Percentiles rank a stretch among this genome's conserved stretches.
Evolutionary conservation across 2,888 invertebrate species (phyloP).

Genomic region (Macrosiphum euphorbiae): DNA sequence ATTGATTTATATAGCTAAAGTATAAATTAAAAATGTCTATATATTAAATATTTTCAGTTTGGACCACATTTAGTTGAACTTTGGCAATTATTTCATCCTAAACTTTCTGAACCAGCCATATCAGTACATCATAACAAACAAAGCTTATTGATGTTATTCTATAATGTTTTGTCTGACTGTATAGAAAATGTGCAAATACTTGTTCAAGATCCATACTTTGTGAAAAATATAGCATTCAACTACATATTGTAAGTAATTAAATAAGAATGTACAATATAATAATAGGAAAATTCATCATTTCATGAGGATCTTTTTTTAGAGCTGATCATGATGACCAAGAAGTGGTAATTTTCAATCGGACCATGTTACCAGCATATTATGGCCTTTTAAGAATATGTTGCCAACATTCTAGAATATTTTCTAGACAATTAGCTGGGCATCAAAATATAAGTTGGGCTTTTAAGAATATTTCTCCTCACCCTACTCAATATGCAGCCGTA

Average conservation of each 20-base stretch:
- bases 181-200: conserved; percentile 92
- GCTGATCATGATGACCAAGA: conserved; percentile 98
- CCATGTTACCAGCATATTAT: conserved; percentile 94
- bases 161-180: conserved; percentile 92
- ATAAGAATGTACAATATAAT: conserved; percentile 33
- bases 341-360: conserved; percentile 92
- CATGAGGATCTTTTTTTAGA: conserved; percentile 71
- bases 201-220: conserved; percentile 87
- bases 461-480: conserved; percentile 95
- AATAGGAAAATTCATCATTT: not conserved
- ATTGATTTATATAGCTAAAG: not conserved
- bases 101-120: conserved; percentile 93
- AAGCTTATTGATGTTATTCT: conserved; percentile 92
- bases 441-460: conserved; percentile 98
- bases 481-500: conserved; percentile 88
- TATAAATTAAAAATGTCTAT: not conserved
- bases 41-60: conserved; percentile 76
- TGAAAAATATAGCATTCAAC: conserved; percentile 95
- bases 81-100: conserved; percentile 95
- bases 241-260: conserved; percentile 86
- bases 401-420: conserved; percentile 87
- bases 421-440: conserved; percentile 88
- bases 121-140: conserved; percentile 97
- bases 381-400: conserved; percentile 91
- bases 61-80: conserved; percentile 80